Percentiles rank a stretch among this genome's conserved stretches.
These are phyloP conservation scores for Copidosoma floridanum DNA, from an alignment of 1,140 invertebrate species.

Conservation along the genomic window DNA sequence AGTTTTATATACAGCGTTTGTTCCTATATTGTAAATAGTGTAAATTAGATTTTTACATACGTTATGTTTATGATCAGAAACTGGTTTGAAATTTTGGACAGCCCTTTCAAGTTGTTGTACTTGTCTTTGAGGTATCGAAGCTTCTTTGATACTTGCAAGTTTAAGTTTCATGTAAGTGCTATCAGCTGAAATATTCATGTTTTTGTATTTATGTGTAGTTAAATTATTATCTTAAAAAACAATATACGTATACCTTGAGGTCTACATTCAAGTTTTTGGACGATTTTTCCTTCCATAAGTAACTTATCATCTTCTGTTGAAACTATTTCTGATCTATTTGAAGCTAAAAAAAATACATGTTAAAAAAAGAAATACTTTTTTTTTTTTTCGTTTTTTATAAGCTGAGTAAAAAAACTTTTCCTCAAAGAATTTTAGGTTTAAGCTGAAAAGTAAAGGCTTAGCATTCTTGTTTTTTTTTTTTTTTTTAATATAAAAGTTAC, in stretches of 20 bases:
- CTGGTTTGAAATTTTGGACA: constrained; percentile 83
- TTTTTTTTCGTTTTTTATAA: too few relatives aligned
- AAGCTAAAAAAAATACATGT: constrained; percentile 50
- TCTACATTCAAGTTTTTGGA: constrained; percentile 90
- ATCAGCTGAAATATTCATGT: constrained; percentile 61
- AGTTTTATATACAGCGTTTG: too few relatives aligned
- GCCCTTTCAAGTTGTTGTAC: constrained; percentile 79
- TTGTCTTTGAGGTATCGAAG: constrained; percentile 74
- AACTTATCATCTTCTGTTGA: constrained; percentile 80
- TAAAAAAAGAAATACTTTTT: neutral
- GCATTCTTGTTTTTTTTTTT: too few relatives aligned
- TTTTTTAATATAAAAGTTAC: too few relatives aligned
- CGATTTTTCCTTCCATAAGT: constrained; percentile 88
- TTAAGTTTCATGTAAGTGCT: constrained; percentile 88
- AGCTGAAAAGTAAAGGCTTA: too few relatives aligned
- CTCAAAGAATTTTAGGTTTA: too few relatives aligned
- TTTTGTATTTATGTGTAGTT: too few relatives aligned
- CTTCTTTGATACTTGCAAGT: constrained; percentile 78
- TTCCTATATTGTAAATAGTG: too few relatives aligned
- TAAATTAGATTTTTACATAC: too few relatives aligned
- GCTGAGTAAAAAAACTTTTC: too few relatives aligned
- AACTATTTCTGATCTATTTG: constrained; percentile 62
- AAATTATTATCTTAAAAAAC: too few relatives aligned
- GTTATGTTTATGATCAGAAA: constrained; percentile 87
- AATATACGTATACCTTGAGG: constrained; percentile 66